Percentiles rank a stretch among this genome's conserved stretches.
phyloP scores from a whole-genome alignment of 2,797 vertebrate genomes.

The Crenuchus spilurus region DNA sequence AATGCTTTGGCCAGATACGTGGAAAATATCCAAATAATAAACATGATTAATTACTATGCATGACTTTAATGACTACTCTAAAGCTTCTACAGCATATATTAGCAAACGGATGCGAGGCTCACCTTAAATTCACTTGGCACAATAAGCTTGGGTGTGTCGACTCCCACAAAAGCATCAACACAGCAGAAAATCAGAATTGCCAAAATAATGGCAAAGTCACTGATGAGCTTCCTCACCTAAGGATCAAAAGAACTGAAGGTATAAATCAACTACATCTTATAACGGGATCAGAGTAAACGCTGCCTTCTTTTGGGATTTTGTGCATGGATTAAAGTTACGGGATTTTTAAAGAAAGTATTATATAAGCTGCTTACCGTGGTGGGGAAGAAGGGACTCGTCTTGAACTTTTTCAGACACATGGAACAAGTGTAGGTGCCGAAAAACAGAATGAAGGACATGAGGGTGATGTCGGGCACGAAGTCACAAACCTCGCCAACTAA shows the following conservation, averaged over 20 bases:
- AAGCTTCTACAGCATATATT: too few relatives aligned
- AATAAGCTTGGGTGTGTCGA: slow-evolving; percentile 95
- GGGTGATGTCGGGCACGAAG: slow-evolving; percentile 91
- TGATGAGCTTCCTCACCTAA: slow-evolving; percentile 95
- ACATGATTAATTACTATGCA: too few relatives aligned
- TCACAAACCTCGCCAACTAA: slow-evolving; percentile 86
- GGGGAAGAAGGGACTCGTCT: slow-evolving; percentile 94
- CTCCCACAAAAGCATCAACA: slow-evolving; percentile 91
- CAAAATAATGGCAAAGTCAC: slow-evolving; percentile 97
- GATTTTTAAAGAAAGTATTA: background rate
- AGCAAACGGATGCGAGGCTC: slow-evolving; percentile 35
- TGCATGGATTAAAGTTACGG: background rate
- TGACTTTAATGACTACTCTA: background rate
- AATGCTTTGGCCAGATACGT: too few relatives aligned
- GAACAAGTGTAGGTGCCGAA: slow-evolving; percentile 95
- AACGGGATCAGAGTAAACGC: background rate
- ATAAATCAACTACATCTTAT: background rate
- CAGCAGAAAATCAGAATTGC: slow-evolving; percentile 95
- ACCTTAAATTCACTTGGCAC: slow-evolving; percentile 99
- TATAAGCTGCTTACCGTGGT: slow-evolving; percentile 86
- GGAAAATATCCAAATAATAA: too few relatives aligned
- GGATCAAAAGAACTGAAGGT: background rate
- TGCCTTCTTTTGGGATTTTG: background rate
- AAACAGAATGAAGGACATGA: slow-evolving; percentile 97
- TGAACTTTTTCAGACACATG: slow-evolving; percentile 97